Conservation (phyloP, 2,113 vertebrate genomes). For the Damaliscus lunatus region DNA sequence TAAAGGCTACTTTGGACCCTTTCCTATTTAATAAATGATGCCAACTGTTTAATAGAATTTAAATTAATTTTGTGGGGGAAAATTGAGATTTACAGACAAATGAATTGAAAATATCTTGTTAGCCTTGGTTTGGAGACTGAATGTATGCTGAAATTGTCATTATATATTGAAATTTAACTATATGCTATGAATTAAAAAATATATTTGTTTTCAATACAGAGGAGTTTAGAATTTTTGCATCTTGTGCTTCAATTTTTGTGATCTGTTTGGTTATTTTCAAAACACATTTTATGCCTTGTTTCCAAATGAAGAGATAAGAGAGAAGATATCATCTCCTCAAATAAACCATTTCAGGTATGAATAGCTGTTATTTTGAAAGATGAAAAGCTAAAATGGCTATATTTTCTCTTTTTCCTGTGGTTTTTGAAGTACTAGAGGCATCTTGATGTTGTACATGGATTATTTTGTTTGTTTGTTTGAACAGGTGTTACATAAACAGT, state of each 20-base stretch:
- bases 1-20: not conserved
- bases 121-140: not conserved
- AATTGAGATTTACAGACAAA: slow-evolving; percentile 9
- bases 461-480: not conserved
- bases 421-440: slow-evolving; percentile 50
- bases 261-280: slow-evolving; percentile 48
- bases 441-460: slow-evolving; percentile 8
- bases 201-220: not conserved
- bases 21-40: slow-evolving; percentile 40
- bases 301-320: slow-evolving; percentile 57
- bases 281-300: slow-evolving; percentile 45
- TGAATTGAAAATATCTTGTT: slow-evolving; percentile 39
- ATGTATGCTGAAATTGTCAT: not conserved
- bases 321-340: slow-evolving; percentile 36
- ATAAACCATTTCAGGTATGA: slow-evolving; percentile 33
- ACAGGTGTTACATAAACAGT: slow-evolving; percentile 7
- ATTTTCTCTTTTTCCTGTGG: slow-evolving; percentile 25
- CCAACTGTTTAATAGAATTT: slow-evolving; percentile 11
- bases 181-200: not conserved
- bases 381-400: slow-evolving; percentile 54
- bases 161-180: slow-evolving; percentile 2
- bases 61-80: slow-evolving; percentile 36
- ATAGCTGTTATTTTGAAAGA: slow-evolving; percentile 63
- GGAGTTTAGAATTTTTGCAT: not conserved
- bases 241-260: slow-evolving; percentile 14